phyloP scores from a whole-genome alignment of 2,797 vertebrate genomes.

The Pteronotus mesoamericanus region DNA sequence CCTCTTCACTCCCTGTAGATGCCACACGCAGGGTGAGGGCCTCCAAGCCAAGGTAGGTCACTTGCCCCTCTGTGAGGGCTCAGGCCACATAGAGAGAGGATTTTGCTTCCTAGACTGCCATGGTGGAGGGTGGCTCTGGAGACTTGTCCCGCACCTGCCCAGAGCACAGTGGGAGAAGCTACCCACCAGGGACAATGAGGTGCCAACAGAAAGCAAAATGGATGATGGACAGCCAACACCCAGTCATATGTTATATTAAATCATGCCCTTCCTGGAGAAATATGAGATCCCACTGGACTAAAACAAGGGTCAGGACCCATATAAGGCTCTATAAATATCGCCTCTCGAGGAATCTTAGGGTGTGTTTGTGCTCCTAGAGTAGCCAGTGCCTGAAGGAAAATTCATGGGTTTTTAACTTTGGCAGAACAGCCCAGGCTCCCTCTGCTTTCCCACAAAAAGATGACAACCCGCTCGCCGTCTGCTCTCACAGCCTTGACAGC shows the following conservation, averaged over 20 bases:
- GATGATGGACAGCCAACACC: neutral
- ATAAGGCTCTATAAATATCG: neutral
- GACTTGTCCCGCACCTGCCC: neutral
- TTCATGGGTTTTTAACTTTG: neutral
- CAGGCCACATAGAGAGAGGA: neutral
- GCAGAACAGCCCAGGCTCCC: neutral
- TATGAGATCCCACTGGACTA: neutral
- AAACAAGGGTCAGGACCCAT: neutral
- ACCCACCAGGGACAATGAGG: neutral
- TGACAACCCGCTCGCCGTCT: fast-evolving
- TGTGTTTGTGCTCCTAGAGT: neutral
- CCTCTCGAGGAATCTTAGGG: neutral
- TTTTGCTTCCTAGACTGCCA: neutral
- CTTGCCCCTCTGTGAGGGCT: neutral
- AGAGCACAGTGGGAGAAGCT: neutral
- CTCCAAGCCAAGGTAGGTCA: neutral
- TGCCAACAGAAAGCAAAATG: neutral
- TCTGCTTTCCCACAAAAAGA: neutral
- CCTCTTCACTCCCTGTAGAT: neutral
- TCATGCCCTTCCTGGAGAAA: neutral
- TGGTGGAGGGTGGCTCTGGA: too few relatives aligned
- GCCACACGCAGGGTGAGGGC: neutral
- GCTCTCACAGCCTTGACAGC: neutral
- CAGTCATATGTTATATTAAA: fast-evolving
- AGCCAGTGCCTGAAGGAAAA: neutral